phyloP scores from a whole-genome alignment of 2,113 vertebrate species.

The Vireo altiloquus region DNA sequence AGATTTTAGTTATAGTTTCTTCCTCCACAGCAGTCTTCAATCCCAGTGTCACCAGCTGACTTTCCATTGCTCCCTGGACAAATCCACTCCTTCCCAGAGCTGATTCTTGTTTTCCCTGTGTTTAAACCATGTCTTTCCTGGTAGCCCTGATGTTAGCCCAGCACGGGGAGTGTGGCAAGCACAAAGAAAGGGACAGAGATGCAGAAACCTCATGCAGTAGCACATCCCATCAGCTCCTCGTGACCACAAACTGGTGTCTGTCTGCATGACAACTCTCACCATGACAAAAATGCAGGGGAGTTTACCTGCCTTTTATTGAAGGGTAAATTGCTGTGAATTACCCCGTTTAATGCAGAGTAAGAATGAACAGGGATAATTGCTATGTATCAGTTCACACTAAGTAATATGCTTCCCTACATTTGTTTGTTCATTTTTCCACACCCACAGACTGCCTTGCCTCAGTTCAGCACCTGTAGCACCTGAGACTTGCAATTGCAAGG shows the following conservation, averaged over 20 bases:
- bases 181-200: background rate
- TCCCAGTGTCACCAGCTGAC: background rate
- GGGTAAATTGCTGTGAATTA: background rate
- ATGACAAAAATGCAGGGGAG: background rate
- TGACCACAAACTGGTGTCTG: background rate
- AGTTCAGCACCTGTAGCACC: background rate
- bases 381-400: background rate
- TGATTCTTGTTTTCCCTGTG: background rate
- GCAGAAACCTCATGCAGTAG: background rate
- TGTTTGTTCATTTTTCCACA: background rate
- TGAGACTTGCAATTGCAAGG: background rate
- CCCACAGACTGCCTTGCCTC: background rate
- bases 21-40: background rate
- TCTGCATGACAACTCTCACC: background rate
- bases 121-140: background rate
- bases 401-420: background rate
- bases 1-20: background rate
- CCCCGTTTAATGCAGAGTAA: background rate
- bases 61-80: background rate
- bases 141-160: background rate
- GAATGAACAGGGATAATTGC: background rate
- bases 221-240: background rate
- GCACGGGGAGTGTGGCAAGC: background rate
- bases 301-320: background rate
- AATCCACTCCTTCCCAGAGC: background rate